phyloP scores from a whole-genome alignment of 2,888 invertebrate genomes.

The Orgyia antiqua region DNA sequence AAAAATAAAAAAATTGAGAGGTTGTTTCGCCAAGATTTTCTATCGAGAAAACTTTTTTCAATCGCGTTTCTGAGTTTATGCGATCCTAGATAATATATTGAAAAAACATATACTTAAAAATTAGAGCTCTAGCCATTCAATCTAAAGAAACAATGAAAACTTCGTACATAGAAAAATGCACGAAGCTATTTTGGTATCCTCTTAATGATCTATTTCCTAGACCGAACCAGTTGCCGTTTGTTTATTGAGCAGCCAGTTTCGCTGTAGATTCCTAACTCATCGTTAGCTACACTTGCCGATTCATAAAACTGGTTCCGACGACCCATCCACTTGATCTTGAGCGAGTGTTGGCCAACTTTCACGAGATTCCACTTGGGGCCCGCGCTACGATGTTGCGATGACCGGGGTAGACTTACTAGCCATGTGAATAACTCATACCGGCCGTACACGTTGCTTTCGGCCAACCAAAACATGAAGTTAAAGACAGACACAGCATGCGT shows the following conservation, averaged over 20 bases:
- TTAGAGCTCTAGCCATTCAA: too few relatives aligned
- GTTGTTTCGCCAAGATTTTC: too few relatives aligned
- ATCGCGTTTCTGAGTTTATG: too few relatives aligned
- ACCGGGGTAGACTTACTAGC: slow-evolving; percentile 1
- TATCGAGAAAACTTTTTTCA: too few relatives aligned
- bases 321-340: slow-evolving; percentile 63
- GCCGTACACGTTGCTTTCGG: background rate
- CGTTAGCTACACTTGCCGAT: slow-evolving; percentile 56
- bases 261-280: slow-evolving; percentile 34
- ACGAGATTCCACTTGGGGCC: slow-evolving; percentile 65
- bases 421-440: slow-evolving; percentile 47
- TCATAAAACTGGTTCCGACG: slow-evolving; percentile 57
- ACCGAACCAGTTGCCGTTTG: slow-evolving; percentile 21
- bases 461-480: too few relatives aligned
- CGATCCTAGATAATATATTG: too few relatives aligned
- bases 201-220: slow-evolving; percentile 30
- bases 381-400: slow-evolving; percentile 18
- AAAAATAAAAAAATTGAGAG: too few relatives aligned
- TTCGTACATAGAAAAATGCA: too few relatives aligned
- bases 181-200: too few relatives aligned
- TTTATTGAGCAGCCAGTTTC: slow-evolving; percentile 21
- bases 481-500: too few relatives aligned
- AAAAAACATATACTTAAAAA: too few relatives aligned
- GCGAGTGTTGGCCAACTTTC: slow-evolving; percentile 69
- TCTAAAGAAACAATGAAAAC: too few relatives aligned